phyloP scores from a whole-genome alignment of 2,113 vertebrate species.

The Echinops telfairi region DNA sequence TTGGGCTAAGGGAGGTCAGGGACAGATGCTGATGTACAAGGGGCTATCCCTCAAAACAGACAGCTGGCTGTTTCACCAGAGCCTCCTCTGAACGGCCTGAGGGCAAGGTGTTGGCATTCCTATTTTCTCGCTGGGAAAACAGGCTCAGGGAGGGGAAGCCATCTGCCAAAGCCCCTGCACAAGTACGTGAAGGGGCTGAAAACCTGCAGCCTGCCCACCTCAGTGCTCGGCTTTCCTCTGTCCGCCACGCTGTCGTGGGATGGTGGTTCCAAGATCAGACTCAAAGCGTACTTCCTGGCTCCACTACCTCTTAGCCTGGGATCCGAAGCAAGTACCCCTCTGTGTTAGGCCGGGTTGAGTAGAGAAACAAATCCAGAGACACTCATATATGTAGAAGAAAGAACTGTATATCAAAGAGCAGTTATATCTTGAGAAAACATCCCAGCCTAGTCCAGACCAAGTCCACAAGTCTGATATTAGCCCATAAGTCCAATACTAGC shows the following conservation, averaged over 20 bases:
- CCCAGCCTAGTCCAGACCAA: too few relatives aligned
- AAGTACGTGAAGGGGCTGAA: constrained; percentile 16
- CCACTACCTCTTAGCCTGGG: too few relatives aligned
- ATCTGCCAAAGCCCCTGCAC: neutral
- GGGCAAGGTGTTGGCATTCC: neutral
- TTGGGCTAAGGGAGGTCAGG: neutral
- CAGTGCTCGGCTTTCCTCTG: neutral
- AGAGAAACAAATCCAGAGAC: too few relatives aligned
- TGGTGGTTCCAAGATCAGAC: neutral
- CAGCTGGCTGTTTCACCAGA: neutral
- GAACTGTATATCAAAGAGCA: too few relatives aligned
- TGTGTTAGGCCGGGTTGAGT: too few relatives aligned
- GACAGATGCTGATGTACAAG: neutral
- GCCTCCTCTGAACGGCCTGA: neutral
- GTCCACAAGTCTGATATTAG: too few relatives aligned
- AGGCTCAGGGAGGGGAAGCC: constrained; percentile 35
- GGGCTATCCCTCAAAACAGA: too few relatives aligned
- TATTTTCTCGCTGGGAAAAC: constrained; percentile 39
- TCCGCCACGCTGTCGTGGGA: neutral
- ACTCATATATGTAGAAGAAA: too few relatives aligned
- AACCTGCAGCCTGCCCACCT: neutral
- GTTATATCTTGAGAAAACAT: too few relatives aligned
- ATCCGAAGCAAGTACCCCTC: too few relatives aligned
- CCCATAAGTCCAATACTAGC: too few relatives aligned
- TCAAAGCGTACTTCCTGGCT: too few relatives aligned